Base-by-base conservation (phyloP, 2,113 vertebrate species). In the Pycnonotus jocosus region DNA sequence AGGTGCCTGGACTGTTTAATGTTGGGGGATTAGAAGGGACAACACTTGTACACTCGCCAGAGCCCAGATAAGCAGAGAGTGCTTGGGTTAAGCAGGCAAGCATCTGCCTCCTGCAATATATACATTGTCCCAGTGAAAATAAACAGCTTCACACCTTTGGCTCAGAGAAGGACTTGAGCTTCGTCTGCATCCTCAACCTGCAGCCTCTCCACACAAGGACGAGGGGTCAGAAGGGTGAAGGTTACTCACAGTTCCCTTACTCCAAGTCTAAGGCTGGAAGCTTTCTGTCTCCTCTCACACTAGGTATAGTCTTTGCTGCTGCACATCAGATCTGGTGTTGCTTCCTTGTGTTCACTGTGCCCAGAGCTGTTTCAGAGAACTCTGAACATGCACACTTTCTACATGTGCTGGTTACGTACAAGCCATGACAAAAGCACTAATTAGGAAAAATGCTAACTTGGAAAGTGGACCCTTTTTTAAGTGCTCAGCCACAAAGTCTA, bases 121-220 rank as follows among this genome's bases (percentile, higher is more conserved):
- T 91, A 97, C 97, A 96, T n/a, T 92, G 92, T 92, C 54, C 57
- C 91, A 93, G 95, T 96, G 97, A 97, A 98, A 98, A 97, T 97
- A 97, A 98, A 98, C 97, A 98, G 93, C 93, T 97, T 97, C 96
- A 96, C 97, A 97, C 97, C 97, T 97, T 88, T 76, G 64, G 81
- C 95, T 96, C n/a, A 3, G 92, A 95, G 94, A 81, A 82, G 65
- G 73, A 38, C 91, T 90, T 89, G 40, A 69, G 69, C 81, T 82
- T 62, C 80, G 90, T 37, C 73, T 66, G 69, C 38, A 18, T 37
- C 62, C 61, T 76, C 88, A 71, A 58, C 51, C 93, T 86, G 69
- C 72, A 87, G 74, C 82, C 81, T 48, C 80, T 42, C 50, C 7
- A 1, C 48, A 60, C 1, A 0, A 96, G 58, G 79, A 81, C 15